These are phyloP conservation scores for Timema cristinae DNA, from an alignment of 2,888 invertebrate species.

Conservation along the genomic window DNA sequence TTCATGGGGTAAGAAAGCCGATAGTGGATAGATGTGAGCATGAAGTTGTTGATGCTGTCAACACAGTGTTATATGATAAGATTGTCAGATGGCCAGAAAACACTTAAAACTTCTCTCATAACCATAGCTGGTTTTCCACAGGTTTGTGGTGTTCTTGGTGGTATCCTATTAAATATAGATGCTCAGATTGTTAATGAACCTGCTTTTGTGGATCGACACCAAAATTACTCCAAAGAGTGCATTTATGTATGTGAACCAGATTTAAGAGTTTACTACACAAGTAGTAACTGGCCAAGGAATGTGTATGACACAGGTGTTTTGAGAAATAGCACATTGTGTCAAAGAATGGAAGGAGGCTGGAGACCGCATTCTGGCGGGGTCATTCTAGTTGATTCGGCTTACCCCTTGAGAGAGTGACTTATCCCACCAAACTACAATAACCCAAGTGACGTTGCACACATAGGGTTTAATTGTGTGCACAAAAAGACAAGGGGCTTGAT, in stretches of 20 bases:
- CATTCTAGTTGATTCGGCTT: neutral
- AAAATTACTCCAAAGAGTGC: neutral
- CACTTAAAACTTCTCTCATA: too few species aligned
- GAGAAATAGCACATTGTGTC: constrained; percentile 3
- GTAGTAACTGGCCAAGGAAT: constrained; percentile 6
- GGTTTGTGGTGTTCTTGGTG: neutral
- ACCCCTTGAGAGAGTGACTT: constrained; percentile 1
- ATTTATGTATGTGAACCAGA: neutral
- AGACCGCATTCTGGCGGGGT: neutral
- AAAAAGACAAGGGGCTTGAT: neutral
- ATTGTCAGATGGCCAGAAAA: too few species aligned
- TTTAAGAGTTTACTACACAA: neutral
- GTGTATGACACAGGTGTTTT: neutral
- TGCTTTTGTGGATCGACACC: neutral
- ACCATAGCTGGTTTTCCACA: neutral
- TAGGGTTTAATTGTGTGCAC: neutral
- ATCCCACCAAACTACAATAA: neutral
- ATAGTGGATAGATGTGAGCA: too few species aligned
- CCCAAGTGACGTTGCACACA: constrained; percentile 1
- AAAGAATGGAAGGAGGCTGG: neutral
- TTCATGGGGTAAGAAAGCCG: too few species aligned
- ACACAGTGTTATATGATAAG: too few species aligned
- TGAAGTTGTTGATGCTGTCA: too few species aligned
- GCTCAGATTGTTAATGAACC: neutral
- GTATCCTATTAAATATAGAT: neutral